Evolutionary conservation across 2,797 vertebrate species (phyloP), one percentile per base, ranked within the genome.

Genomic region (Channa striata): DNA sequence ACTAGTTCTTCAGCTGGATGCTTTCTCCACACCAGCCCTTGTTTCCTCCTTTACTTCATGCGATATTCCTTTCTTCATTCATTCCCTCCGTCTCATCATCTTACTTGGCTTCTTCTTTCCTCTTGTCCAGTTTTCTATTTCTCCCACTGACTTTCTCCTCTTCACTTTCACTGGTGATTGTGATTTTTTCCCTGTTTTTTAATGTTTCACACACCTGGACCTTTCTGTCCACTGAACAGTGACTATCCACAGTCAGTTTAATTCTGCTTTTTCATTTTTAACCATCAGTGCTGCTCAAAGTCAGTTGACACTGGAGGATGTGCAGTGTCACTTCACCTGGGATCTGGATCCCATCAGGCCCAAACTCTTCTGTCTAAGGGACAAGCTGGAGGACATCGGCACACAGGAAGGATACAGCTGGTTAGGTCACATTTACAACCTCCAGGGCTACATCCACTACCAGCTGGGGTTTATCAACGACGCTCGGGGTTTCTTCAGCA

Each of bases 251-350:
- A 91, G 92, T 77, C 86, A 78, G 89, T 88, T n/a, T 87, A 86
- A 71, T 87, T 87, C 11, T 87, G 87, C 80, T 91, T 92, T 76
- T 74, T 93, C 25, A 30, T 30, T 30, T 30, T 30, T 30, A 30
- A 70, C 77, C 51, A 25, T 4, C 64, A 83, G 80, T 37, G 19
- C 51, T 14, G 53, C 30, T 51, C 42, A 20, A 20, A 73, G 23
- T 57, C 54, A 65, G 57, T 36, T 72, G 21, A 53, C 34, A 44
- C 77, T 92, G 48, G 46, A 74, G 33, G 57, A 60, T n/a, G 74
- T 92, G 59, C 68, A 89, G 60, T 89, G 88, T 48, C 91, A 92
- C 69, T 90, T 92, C 80, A 89, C 82, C 8, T 91, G 91, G 91
- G 67, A 66, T 4, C 61, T 90, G 53, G 42, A 67, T 6, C 0